Conservation (phyloP, 2,113 vertebrate genomes). For the Psittacula cyanocephala region DNA sequence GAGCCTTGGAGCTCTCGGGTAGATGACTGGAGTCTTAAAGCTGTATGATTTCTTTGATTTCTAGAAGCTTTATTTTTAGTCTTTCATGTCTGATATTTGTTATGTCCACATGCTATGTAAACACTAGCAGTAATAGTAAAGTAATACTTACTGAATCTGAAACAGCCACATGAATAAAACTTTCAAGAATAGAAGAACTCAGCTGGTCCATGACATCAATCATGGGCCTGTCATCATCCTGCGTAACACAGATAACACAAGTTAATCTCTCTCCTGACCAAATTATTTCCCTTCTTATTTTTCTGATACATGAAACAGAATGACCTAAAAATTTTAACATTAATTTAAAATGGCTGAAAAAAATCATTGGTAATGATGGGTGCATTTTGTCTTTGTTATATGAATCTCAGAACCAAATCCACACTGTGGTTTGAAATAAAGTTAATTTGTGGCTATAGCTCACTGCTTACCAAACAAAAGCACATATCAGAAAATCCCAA, state of each 20-base stretch:
- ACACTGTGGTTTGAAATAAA: neutral
- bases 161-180: constrained; percentile 93
- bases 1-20: neutral
- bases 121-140: neutral
- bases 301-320: neutral
- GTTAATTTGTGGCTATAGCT: constrained; percentile 22
- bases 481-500: constrained; percentile 38
- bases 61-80: neutral
- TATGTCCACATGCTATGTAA: neutral
- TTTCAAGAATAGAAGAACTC: constrained; percentile 95
- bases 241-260: constrained; percentile 20
- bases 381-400: neutral
- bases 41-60: neutral
- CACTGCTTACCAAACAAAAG: constrained; percentile 11
- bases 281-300: neutral
- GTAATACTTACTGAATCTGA: constrained; percentile 89
- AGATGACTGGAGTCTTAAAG: neutral
- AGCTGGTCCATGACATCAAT: constrained; percentile 98
- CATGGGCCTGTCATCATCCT: constrained; percentile 98
- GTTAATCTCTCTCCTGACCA: neutral
- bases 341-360: neutral
- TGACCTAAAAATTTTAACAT: neutral
- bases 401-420: neutral
- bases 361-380: neutral
- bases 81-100: neutral